phyloP scores from a whole-genome alignment of 1,140 invertebrate genomes.

The Drosophila sp. region DNA sequence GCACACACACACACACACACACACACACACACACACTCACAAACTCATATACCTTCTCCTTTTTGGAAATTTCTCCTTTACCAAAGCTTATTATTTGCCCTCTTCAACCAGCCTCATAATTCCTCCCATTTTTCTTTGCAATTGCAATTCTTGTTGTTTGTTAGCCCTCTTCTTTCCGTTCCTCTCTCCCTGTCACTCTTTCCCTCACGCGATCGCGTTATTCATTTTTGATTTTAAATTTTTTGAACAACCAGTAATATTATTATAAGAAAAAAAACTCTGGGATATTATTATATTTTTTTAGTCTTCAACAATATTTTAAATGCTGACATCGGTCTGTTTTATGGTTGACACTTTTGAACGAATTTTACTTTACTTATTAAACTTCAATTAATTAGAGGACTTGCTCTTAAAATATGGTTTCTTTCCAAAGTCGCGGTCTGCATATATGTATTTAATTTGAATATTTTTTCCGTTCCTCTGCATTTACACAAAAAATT shows the following conservation, averaged over 20 bases:
- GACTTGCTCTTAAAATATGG: too few relatives aligned
- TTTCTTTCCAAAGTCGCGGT: too few relatives aligned
- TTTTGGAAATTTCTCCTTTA: slow-evolving; percentile 2
- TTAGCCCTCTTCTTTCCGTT: neutral
- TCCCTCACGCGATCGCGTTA: neutral
- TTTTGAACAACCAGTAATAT: slow-evolving; percentile 31
- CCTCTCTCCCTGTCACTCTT: neutral
- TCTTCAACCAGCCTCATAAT: slow-evolving; percentile 26
- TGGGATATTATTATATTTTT: too few relatives aligned
- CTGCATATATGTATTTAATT: too few relatives aligned
- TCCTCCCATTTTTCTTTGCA: neutral
- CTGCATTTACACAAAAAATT: too few relatives aligned
- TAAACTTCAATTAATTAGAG: too few relatives aligned
- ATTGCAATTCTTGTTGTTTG: neutral
- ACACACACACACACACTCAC: neutral
- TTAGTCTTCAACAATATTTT: too few relatives aligned
- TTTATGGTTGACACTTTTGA: too few relatives aligned
- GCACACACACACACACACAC: slow-evolving; percentile 58
- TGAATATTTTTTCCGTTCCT: too few relatives aligned
- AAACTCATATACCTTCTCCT: slow-evolving; percentile 28
- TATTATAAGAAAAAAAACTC: too few relatives aligned
- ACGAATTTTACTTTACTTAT: too few relatives aligned
- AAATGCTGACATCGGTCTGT: too few relatives aligned
- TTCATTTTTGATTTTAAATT: slow-evolving; percentile 36
- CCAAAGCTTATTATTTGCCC: slow-evolving; percentile 41